Evolutionary conservation across 2,888 invertebrate species (phyloP).

Genomic region (Archips crataeganus): DNA sequence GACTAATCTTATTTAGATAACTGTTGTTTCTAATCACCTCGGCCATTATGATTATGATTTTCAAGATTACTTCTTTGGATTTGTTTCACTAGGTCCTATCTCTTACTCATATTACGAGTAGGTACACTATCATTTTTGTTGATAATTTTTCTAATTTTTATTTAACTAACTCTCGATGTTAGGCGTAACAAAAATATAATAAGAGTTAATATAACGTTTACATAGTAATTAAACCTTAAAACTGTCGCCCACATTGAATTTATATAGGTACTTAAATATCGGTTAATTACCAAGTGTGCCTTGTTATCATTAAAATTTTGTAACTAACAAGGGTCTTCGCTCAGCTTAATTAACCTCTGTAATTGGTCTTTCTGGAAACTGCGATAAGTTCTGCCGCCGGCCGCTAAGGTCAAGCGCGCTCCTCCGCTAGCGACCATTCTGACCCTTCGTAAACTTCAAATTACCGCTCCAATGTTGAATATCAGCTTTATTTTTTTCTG

Average conservation of each 20-base stretch:
- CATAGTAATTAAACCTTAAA: not conserved
- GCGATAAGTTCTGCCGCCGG: constrained; percentile 38
- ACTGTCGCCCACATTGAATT: constrained; percentile 6
- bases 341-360: constrained; percentile 65
- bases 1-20: constrained; percentile 6
- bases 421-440: constrained; percentile 25
- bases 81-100: too few species aligned
- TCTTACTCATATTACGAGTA: too few species aligned
- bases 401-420: constrained; percentile 34
- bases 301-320: constrained; percentile 61
- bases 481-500: constrained; percentile 22
- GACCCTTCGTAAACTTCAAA: constrained; percentile 37
- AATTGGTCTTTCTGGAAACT: constrained; percentile 58
- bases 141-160: too few species aligned
- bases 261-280: constrained; percentile 49
- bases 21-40: not conserved
- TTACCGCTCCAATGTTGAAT: constrained; percentile 13
- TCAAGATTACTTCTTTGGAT: not conserved
- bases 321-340: constrained; percentile 59
- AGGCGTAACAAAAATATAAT: too few species aligned
- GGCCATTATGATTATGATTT: not conserved
- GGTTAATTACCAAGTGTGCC: constrained; percentile 51
- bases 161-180: too few species aligned
- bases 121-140: too few species aligned
- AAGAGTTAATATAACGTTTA: not conserved